These are phyloP conservation scores for Bombylius discolor DNA, from an alignment of 2,888 invertebrate species.

Conservation along the genomic window DNA sequence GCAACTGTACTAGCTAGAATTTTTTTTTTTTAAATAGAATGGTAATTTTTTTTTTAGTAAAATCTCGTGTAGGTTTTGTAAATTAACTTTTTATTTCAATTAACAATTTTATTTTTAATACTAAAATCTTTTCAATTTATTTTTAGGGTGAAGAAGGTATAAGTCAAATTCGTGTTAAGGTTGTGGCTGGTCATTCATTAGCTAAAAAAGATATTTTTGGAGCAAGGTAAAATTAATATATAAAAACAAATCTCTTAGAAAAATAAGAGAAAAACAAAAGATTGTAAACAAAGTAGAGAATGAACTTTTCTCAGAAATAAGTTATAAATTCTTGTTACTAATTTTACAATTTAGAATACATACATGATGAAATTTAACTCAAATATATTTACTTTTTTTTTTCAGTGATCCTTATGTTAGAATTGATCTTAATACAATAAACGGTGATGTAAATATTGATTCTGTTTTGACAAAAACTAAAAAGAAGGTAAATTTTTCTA, in stretches of 20 bases:
- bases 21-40: no score
- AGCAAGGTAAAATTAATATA: conserved; percentile 55
- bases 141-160: conserved; percentile 65
- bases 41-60: no score
- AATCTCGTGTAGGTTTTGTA: no score
- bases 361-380: no score
- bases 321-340: background rate
- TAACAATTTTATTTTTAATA: background rate
- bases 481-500: conserved; percentile 58
- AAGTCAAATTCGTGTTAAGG: conserved; percentile 69
- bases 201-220: conserved; percentile 99
- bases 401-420: conserved; percentile 93
- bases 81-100: background rate
- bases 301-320: conserved; percentile 8
- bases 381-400: conserved; percentile 7
- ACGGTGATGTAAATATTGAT: conserved; percentile 78
- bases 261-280: background rate
- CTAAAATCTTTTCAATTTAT: background rate
- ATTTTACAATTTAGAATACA: no score
- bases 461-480: conserved; percentile 91
- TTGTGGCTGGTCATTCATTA: conserved; percentile 76
- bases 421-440: conserved; percentile 75
- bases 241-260: background rate
- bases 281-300: background rate
- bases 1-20: no score